Evolutionary conservation across 1,140 invertebrate species (phyloP).

Genomic region (Oncopeltus fasciatus): DNA sequence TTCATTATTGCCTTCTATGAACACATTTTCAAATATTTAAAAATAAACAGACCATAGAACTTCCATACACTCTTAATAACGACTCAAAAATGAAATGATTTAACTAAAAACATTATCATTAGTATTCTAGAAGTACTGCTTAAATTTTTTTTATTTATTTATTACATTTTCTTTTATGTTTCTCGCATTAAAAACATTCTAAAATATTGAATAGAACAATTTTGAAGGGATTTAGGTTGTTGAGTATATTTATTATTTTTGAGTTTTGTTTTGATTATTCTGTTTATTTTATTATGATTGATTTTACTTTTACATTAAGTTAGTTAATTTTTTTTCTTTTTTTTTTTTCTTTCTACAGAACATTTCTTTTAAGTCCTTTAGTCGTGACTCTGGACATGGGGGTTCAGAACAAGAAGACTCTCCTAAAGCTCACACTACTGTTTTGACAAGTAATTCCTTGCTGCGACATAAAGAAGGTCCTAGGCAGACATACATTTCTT

Average conservation of each 20-base stretch:
- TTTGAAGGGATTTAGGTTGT: background rate
- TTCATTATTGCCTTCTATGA: no score
- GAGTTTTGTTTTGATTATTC: background rate
- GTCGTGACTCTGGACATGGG: constrained; percentile 45
- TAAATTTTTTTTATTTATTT: no score
- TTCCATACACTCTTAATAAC: no score
- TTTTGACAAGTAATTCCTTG: constrained; percentile 25
- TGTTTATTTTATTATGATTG: background rate
- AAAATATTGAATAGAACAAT: no score
- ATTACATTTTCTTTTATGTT: no score
- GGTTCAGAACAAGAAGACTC: constrained; percentile 49
- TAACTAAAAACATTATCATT: no score
- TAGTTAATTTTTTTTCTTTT: background rate
- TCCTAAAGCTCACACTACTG: constrained; percentile 39
- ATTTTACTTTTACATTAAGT: background rate
- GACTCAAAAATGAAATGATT: no score
- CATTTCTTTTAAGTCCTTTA: constrained; percentile 55
- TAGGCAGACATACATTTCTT: constrained; percentile 19
- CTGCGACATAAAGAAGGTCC: constrained; percentile 11
- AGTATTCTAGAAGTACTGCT: no score
- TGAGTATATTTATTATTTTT: background rate
- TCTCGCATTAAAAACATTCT: no score
- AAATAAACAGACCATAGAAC: no score
- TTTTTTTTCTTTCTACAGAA: constrained; percentile 38
- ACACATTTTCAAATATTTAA: no score